A percentile compares a stretch with the other conserved stretches of the same genome.
phyloP scores from a whole-genome alignment of 2,113 vertebrate genomes.

The Tachysurus fulvidraco region DNA sequence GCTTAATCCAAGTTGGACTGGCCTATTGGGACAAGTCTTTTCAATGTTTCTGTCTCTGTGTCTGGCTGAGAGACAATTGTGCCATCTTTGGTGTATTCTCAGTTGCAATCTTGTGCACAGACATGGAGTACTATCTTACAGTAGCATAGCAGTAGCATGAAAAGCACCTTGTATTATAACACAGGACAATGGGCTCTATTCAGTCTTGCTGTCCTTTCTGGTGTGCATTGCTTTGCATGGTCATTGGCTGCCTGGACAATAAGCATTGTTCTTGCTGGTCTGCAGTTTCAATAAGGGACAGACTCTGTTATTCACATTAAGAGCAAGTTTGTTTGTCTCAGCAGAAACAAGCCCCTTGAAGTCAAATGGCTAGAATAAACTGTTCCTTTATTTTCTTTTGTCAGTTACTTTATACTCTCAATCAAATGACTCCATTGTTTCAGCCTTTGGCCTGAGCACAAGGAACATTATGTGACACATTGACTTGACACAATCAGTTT shows the following conservation, averaged over 20 bases:
- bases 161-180: conserved; percentile 59
- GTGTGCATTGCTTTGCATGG: conserved; percentile 60
- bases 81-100: conserved; percentile 13
- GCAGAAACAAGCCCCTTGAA: conserved; percentile 1
- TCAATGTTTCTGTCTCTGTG: neutral
- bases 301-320: conserved; percentile 40
- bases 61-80: neutral
- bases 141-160: conserved; percentile 27
- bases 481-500: conserved; percentile 46
- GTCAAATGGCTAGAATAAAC: conserved; percentile 55
- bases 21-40: neutral
- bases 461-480: conserved; percentile 34
- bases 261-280: conserved; percentile 60
- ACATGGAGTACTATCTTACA: conserved; percentile 15
- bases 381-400: conserved; percentile 59
- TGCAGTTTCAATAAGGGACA: conserved; percentile 38
- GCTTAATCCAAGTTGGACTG: neutral
- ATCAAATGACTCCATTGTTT: conserved; percentile 72
- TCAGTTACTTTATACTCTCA: conserved; percentile 67
- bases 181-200: conserved; percentile 63
- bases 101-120: conserved; percentile 16
- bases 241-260: conserved; percentile 64
- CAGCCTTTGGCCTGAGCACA: conserved; percentile 6
- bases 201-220: conserved; percentile 55
- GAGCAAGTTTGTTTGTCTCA: conserved; percentile 25